Percentiles rank a stretch among this genome's conserved stretches.
phyloP scores from a whole-genome alignment of 2,113 vertebrate genomes.

The Tachuris rubrigastra region DNA sequence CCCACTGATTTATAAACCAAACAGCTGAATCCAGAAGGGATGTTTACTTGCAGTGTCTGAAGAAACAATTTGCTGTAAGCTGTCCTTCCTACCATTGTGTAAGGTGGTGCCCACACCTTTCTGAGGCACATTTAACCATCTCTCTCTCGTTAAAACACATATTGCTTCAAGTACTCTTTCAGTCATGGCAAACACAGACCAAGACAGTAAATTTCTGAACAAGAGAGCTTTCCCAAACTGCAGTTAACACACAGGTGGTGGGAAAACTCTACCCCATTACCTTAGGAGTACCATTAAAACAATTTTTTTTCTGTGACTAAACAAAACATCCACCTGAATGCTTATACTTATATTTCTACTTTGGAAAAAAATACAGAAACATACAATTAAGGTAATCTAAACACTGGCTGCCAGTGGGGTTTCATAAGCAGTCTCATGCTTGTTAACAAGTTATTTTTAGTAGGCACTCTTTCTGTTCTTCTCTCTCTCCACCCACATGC shows the following conservation, averaged over 20 bases:
- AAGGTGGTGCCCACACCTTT: neutral
- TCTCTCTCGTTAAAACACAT: neutral
- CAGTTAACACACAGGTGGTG: neutral
- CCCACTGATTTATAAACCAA: neutral
- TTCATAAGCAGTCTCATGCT: constrained; percentile 40
- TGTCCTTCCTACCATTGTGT: neutral
- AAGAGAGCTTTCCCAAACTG: neutral
- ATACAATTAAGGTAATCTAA: constrained; percentile 38
- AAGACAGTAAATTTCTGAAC: neutral
- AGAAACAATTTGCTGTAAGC: neutral
- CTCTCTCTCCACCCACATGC: neutral
- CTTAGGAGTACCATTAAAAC: neutral
- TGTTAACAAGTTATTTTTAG: constrained; percentile 54
- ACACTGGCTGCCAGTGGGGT: neutral
- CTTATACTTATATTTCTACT: neutral
- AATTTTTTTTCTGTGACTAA: neutral
- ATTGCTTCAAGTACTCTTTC: neutral
- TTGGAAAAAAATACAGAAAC: neutral
- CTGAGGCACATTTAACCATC: neutral
- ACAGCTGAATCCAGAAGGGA: neutral
- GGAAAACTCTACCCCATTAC: neutral
- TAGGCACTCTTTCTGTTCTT: neutral
- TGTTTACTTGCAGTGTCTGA: neutral
- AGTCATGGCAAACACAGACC: neutral
- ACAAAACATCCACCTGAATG: neutral